These are phyloP conservation scores for Furnarius figulus DNA, from an alignment of 2,113 vertebrate genomes.

Conservation along the genomic window DNA sequence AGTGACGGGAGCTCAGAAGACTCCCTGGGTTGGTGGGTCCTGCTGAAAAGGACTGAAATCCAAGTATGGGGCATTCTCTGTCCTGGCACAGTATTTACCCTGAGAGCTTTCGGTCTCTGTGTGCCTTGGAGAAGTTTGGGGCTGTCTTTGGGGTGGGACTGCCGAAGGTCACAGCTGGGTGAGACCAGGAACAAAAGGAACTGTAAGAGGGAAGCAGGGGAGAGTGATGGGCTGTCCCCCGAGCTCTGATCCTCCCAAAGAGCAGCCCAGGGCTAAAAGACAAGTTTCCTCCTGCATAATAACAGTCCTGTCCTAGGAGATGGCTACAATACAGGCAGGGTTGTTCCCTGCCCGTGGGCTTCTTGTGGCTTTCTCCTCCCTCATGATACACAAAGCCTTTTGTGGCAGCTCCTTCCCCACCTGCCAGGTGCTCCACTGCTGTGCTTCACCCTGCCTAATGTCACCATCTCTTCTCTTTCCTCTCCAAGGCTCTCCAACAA, in stretches of 20 bases:
- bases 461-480: slow-evolving; percentile 50
- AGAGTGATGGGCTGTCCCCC: background rate
- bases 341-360: slow-evolving; percentile 26
- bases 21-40: background rate
- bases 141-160: background rate
- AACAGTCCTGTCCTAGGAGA: background rate
- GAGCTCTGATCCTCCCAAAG: background rate
- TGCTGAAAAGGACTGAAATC: background rate
- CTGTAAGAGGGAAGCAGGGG: background rate
- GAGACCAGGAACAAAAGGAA: background rate
- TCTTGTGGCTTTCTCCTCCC: slow-evolving; percentile 60
- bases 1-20: background rate
- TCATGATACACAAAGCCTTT: slow-evolving; percentile 27
- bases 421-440: background rate
- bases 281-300: slow-evolving; percentile 28
- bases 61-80: rapidly evolving
- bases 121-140: background rate
- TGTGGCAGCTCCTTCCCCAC: background rate
- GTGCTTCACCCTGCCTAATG: background rate
- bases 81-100: rapidly evolving
- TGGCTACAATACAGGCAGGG: background rate
- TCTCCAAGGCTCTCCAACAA: slow-evolving; percentile 74
- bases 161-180: background rate
- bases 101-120: background rate
- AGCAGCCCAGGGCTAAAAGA: slow-evolving; percentile 32